Conservation (phyloP, 2,113 vertebrate species). For the Perccottus glenii region DNA sequence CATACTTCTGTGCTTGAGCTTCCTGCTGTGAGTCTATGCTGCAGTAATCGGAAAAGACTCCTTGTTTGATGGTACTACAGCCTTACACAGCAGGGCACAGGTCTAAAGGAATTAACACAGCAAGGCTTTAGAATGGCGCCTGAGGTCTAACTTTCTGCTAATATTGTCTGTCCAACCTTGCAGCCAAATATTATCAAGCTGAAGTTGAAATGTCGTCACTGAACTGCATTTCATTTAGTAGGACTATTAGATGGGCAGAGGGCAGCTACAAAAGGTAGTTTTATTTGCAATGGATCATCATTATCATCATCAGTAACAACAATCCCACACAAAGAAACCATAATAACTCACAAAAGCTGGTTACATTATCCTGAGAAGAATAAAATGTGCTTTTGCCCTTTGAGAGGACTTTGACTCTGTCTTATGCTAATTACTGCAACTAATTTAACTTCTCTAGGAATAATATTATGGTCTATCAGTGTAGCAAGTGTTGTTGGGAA, state of each 20-base stretch:
- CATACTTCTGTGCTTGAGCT: not conserved
- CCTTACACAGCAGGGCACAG: constrained; percentile 29
- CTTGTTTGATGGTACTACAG: constrained; percentile 21
- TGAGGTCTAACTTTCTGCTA: constrained; percentile 29
- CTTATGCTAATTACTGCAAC: constrained; percentile 37
- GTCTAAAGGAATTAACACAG: constrained; percentile 29
- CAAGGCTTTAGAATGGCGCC: constrained; percentile 20
- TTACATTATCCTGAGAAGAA: constrained; percentile 19
- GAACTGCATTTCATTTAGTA: constrained; percentile 6
- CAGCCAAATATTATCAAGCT: constrained; percentile 26
- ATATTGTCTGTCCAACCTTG: constrained; percentile 16
- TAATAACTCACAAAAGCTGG: constrained; percentile 6
- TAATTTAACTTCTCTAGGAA: constrained; percentile 39
- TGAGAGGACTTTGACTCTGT: constrained; percentile 36
- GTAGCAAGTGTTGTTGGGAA: constrained; percentile 19
- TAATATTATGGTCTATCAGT: constrained; percentile 32
- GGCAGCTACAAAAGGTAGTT: not conserved
- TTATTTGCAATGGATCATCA: constrained; percentile 13
- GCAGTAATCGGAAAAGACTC: constrained; percentile 34
- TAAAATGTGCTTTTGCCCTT: constrained; percentile 32
- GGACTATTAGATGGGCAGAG: not conserved
- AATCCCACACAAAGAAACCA: constrained; percentile 2
- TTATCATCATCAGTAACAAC: constrained; percentile 2
- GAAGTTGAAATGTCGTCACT: not conserved
- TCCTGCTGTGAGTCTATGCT: constrained; percentile 20